Evolutionary conservation across 2,888 invertebrate species (phyloP), one percentile per base, ranked within the genome.

Genomic region (Trissolcus japonicus): DNA sequence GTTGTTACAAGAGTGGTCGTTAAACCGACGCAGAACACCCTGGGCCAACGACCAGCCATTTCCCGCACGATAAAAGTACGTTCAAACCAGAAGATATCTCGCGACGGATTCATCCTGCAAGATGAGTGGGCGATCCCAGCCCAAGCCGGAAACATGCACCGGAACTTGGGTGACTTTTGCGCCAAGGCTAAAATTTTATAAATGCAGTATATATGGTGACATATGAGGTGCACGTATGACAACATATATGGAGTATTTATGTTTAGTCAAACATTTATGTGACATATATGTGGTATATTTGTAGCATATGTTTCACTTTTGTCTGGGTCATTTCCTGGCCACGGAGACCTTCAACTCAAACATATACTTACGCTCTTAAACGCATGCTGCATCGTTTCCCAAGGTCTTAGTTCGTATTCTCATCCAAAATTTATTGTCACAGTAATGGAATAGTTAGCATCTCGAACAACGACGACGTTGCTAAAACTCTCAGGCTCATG

Each of bases 31-130:
- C 74, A 57, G 65, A 69, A 55, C 69, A 69, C 69, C 76, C 69
- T 16, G 71, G 76, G 76, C 76, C 76, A 76, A 76, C 76, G 76
- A 76, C 76, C 76, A 76, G 76, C 51, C 69, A 65, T 69, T 76
- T 76, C 76, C 76, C 63, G 61, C 55, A 53, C 63, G 76, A 76
- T 76, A 76, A 76, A 35, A 69, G 76, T 65, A 29, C 65, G 69
- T 21, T 69, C 69, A 57, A 19, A 62, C 68, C 57, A 63, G 65
- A 59, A 75, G 65, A 76, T 69, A 65, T 69, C 65, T 69, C 67
- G 67, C 71, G 76, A 76, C 76, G 67, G 51, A 76, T 67, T 76
- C 76, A 71, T 76, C 76, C 71, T 76, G 66, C 56, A 76, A 71
- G 66, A 76, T 65, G 76, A 71, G 76, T 76, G 76, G 76, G 76